A percentile compares a stretch with the other conserved stretches of the same genome.
phyloP scores from a whole-genome alignment of 1,140 invertebrate genomes.

The Atta cephalotes region DNA sequence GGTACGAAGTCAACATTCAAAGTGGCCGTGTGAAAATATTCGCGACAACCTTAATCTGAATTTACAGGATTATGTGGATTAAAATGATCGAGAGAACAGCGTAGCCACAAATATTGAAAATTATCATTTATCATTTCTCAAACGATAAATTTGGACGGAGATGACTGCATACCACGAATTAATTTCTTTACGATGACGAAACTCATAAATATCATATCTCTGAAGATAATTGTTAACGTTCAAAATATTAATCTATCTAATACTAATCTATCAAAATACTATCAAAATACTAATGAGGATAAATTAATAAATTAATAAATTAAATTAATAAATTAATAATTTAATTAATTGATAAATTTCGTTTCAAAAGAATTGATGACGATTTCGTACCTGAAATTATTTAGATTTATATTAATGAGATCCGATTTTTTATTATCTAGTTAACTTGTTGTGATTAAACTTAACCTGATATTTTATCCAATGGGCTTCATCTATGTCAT shows the following conservation, averaged over 20 bases:
- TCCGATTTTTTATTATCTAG: too few relatives aligned
- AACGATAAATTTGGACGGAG: conserved; percentile 20
- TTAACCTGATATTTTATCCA: too few relatives aligned
- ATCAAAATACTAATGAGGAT: conserved; percentile 1
- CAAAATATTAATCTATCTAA: too few relatives aligned
- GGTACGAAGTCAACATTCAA: conserved; percentile 16
- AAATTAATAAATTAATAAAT: conserved; percentile 23
- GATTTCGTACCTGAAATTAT: not conserved
- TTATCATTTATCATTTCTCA: not conserved
- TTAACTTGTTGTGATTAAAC: too few relatives aligned
- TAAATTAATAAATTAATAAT: conserved; percentile 27
- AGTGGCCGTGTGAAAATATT: conserved; percentile 12
- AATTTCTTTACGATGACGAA: conserved; percentile 29
- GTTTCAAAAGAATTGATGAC: not conserved
- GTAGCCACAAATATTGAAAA: conserved; percentile 15
- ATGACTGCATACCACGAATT: conserved; percentile 6
- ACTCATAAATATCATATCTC: conserved; percentile 20
- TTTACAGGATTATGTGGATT: conserved; percentile 42
- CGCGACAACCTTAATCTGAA: conserved; percentile 19
- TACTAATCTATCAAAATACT: too few relatives aligned
- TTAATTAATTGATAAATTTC: not conserved
- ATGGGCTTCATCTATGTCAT: too few relatives aligned
- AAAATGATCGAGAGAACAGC: conserved; percentile 17
- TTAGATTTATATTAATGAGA: not conserved
- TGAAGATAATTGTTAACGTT: not conserved